Evolutionary conservation across 2,113 vertebrate genomes (phyloP), one percentile per base, ranked within the genome.

Genomic region (Trogon surrucura): DNA sequence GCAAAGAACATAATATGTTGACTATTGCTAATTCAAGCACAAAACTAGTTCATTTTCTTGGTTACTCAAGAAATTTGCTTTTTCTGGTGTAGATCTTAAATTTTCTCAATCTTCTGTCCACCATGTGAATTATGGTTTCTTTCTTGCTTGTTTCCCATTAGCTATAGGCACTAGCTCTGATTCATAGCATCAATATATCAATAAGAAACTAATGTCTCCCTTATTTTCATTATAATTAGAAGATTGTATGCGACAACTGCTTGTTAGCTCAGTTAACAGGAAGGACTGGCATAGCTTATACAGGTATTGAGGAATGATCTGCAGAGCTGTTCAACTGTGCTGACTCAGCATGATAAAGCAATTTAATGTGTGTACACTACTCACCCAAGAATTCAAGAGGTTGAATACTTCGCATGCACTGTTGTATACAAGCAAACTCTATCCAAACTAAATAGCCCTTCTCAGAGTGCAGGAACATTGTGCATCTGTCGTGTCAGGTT

Each of bases 61-160:
- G 3, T 83, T 85, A 45, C 32, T 77, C 19, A 80, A 83, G 36
- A 41, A 86, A 57, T 30, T 18, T 45, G 6, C 30, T 44, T 0
- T 47, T 84, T 81, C 16, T 74, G 25, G 4, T 88, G 48, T 45
- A 54, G 70, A n/a, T 69, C 17, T 60, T 48, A 27, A n/a, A 16
- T 79, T 79, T 64, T 65, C 27, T 69, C 12, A 17, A 0, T 77
- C 27, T 58, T 50, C n/a, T 50, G 10, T 48, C 27, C 8, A 41
- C 6, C 0, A 0, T 56, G 19, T 13, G 38, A 71, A 19, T 56
- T 78, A 6, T 26, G 16, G 44, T 34, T 2, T 2, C 20, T 77
- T 75, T 77, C 34, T 83, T 62, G 29, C 4, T 5, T 62, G 23
- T 78, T 81, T 57, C 15, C 21, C 11, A 17, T 72, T 73, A 79